phyloP scores from a whole-genome alignment of 2,113 vertebrate genomes.

The Raja brachyura region DNA sequence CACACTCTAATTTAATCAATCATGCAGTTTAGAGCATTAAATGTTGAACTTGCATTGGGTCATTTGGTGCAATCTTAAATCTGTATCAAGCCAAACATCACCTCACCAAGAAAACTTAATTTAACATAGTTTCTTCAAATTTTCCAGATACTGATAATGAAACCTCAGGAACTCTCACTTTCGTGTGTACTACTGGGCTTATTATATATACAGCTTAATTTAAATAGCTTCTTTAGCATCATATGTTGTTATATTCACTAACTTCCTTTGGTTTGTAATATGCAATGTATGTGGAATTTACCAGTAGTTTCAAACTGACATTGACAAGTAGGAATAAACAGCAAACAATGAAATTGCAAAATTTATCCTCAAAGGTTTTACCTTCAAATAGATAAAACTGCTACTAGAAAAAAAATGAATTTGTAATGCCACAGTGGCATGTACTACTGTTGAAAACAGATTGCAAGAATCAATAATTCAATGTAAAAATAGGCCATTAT shows the following conservation, averaged over 20 bases:
- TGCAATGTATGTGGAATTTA: neutral
- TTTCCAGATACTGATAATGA: conserved; percentile 4
- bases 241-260: neutral
- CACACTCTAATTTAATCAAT: neutral
- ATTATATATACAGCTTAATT: too few relatives aligned
- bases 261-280: neutral
- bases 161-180: neutral
- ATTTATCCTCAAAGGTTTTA: neutral
- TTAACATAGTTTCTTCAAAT: neutral
- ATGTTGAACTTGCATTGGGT: neutral
- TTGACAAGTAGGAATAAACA: neutral
- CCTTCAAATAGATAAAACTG: neutral
- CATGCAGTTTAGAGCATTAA: neutral
- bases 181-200: neutral
- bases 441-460: neutral
- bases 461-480: neutral
- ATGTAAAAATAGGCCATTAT: neutral
- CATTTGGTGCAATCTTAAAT: neutral
- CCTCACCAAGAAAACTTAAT: conserved; percentile 13
- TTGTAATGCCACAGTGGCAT: neutral
- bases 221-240: neutral
- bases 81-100: too few relatives aligned
- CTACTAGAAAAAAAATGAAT: neutral
- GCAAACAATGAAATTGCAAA: neutral
- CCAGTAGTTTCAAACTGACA: neutral